phyloP scores from a whole-genome alignment of 35 echinoderm and acorn worm species.

The Ophiothrix spiculata region DNA sequence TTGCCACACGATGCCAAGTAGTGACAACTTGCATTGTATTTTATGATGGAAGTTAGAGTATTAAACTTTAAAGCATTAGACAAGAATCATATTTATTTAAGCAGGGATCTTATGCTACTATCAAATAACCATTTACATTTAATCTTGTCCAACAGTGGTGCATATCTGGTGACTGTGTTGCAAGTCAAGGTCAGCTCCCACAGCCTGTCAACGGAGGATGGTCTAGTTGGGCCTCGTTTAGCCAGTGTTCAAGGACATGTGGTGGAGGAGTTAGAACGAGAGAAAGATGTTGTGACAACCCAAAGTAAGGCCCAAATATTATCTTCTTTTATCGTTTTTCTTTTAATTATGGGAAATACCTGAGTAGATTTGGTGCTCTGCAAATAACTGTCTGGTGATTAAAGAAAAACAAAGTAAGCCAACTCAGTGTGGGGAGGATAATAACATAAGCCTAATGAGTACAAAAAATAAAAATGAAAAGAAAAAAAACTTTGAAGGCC shows the following conservation, averaged over 20 bases:
- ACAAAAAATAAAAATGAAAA: neutral
- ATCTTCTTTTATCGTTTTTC: neutral
- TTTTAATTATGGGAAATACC: neutral
- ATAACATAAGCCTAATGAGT: neutral
- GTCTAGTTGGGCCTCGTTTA: conserved; percentile 50
- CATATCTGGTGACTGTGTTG: neutral
- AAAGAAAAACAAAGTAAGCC: neutral
- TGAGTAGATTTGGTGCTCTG: neutral
- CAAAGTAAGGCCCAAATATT: neutral
- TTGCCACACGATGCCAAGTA: neutral
- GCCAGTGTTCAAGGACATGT: conserved; percentile 68
- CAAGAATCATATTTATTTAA: neutral
- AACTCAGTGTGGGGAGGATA: neutral
- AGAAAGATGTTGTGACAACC: conserved; percentile 58
- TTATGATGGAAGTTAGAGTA: no score
- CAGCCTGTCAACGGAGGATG: conserved; percentile 53
- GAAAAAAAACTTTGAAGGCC: no score
- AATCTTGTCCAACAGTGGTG: neutral
- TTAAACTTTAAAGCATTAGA: no score
- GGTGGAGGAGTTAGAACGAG: conserved; percentile 53
- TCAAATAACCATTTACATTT: neutral
- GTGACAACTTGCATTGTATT: no score
- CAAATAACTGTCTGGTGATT: neutral
- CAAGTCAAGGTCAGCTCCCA: neutral
- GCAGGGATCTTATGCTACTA: neutral